phyloP scores from a whole-genome alignment of 2,113 vertebrate species.

The Marcusenius ussheri region DNA sequence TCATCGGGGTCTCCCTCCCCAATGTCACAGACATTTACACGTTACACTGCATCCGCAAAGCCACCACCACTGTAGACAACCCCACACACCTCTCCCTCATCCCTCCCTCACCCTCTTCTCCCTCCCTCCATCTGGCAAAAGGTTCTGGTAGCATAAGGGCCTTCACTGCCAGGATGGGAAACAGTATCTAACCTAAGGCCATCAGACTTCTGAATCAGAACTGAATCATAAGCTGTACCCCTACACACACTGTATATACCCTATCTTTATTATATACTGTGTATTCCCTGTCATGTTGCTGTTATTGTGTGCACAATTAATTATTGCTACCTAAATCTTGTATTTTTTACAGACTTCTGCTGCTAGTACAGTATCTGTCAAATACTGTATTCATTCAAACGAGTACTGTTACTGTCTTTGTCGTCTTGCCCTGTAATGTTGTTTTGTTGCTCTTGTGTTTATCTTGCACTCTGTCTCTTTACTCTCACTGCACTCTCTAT shows the following conservation, averaged over 20 bases:
- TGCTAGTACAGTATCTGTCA: neutral
- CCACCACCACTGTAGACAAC: too few relatives aligned
- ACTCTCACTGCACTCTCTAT: neutral
- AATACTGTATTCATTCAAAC: neutral
- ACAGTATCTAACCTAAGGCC: neutral
- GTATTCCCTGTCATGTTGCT: neutral
- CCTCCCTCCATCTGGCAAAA: too few relatives aligned
- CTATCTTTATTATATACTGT: too few relatives aligned
- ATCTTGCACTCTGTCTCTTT: neutral
- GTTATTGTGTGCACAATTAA: neutral
- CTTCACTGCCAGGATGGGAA: neutral
- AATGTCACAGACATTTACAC: too few relatives aligned
- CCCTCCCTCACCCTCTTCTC: too few relatives aligned
- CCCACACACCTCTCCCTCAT: too few relatives aligned
- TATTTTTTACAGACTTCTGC: neutral
- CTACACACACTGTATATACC: too few relatives aligned
- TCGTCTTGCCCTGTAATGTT: neutral
- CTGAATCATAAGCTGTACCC: too few relatives aligned
- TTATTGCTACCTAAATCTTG: neutral
- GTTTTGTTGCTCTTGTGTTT: neutral
- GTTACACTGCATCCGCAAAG: too few relatives aligned
- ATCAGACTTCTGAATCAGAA: too few relatives aligned
- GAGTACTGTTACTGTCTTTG: neutral
- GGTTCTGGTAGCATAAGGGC: too few relatives aligned
- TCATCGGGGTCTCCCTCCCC: too few relatives aligned